Percentiles rank a stretch among this genome's conserved stretches.
These are phyloP conservation scores for Drosophila macrothrix DNA, from an alignment of 2,888 invertebrate genomes.

Conservation along the genomic window DNA sequence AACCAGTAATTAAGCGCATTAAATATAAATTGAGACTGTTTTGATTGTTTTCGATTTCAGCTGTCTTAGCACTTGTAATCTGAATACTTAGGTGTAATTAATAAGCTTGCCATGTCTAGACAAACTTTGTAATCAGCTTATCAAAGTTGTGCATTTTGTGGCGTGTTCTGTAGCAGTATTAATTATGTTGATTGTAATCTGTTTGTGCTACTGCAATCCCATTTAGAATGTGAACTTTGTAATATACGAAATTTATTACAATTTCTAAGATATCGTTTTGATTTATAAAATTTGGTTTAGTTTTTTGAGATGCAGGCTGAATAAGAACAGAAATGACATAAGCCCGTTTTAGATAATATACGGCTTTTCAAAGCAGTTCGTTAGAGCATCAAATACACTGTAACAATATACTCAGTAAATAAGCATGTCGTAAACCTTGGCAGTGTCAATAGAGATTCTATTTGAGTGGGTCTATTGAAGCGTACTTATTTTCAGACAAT, in stretches of 20 bases:
- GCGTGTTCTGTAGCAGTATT: not conserved
- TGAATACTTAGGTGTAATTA: conserved; percentile 2
- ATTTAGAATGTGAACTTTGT: not conserved
- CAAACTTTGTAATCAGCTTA: conserved; percentile 1
- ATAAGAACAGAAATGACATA: not conserved
- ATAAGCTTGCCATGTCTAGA: not conserved
- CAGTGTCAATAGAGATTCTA: not conserved
- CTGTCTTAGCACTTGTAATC: not conserved
- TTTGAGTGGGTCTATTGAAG: not conserved
- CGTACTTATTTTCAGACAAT: not conserved
- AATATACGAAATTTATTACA: not conserved
- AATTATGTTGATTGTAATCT: not conserved
- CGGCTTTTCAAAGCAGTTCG: not conserved
- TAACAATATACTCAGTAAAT: not conserved
- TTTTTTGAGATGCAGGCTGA: not conserved
- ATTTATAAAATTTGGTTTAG: not conserved
- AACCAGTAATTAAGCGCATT: conserved; percentile 52
- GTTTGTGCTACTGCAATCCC: not conserved
- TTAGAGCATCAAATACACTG: not conserved
- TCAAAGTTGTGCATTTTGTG: not conserved
- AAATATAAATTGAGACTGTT: conserved; percentile 13
- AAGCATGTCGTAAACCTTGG: not conserved
- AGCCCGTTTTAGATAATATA: not conserved
- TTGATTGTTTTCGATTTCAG: not conserved
- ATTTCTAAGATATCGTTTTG: not conserved